phyloP scores from a whole-genome alignment of 1,140 invertebrate genomes.

The Drosophila pruinosa region DNA sequence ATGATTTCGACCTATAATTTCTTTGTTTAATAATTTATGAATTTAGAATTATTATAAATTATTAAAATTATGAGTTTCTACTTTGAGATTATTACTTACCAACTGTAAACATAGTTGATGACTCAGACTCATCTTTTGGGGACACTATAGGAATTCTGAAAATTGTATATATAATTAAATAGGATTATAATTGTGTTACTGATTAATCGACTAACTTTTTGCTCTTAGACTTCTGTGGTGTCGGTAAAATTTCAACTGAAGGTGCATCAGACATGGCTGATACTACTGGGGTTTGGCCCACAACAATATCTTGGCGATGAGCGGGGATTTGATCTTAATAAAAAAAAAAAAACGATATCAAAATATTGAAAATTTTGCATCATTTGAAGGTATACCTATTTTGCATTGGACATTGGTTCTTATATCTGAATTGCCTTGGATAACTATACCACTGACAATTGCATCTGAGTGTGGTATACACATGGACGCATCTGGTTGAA shows the following conservation, averaged over 20 bases:
- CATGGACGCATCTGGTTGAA: conserved; percentile 34
- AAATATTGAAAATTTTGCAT: neutral
- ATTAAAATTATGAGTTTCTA: too few relatives aligned
- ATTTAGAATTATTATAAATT: too few relatives aligned
- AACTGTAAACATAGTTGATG: neutral
- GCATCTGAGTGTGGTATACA: conserved; percentile 40
- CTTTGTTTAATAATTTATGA: too few relatives aligned
- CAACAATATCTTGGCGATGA: conserved; percentile 45
- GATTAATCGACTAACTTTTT: conserved; percentile 64
- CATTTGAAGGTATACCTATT: neutral
- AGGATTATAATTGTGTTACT: neutral
- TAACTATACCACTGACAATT: conserved; percentile 18
- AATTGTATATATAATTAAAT: neutral
- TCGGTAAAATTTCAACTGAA: conserved; percentile 77
- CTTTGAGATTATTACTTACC: conserved; percentile 34
- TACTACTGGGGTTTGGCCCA: conserved; percentile 66
- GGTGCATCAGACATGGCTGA: conserved; percentile 78
- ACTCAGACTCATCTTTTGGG: conserved; percentile 39
- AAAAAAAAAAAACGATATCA: neutral
- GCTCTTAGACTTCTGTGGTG: conserved; percentile 59
- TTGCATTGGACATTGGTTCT: conserved; percentile 34
- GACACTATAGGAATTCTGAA: conserved; percentile 58
- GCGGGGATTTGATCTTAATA: conserved; percentile 40
- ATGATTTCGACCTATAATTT: too few relatives aligned
- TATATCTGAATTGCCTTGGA: conserved; percentile 35